Percentiles rank a stretch among this genome's conserved stretches.
phyloP scores from a whole-genome alignment of 2,113 vertebrate species.

The Microtus richardsoni region DNA sequence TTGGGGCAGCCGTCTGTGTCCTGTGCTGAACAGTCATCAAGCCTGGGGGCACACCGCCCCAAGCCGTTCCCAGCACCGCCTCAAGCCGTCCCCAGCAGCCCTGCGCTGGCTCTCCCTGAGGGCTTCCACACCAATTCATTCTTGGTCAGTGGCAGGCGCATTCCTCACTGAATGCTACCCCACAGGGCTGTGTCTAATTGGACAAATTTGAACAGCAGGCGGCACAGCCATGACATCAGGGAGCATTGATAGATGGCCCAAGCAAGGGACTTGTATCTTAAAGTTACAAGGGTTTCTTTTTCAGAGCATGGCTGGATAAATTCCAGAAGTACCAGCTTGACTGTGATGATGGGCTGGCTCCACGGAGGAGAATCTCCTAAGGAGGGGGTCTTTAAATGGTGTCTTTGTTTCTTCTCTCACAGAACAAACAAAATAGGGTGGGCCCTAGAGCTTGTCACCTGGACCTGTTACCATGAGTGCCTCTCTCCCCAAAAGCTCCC shows the following conservation, averaged over 20 bases:
- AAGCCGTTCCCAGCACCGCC: constrained; percentile 64
- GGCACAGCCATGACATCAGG: constrained; percentile 87
- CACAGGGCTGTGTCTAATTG: constrained; percentile 96
- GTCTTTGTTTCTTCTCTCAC: constrained; percentile 39
- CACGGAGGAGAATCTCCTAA: neutral
- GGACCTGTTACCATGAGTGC: neutral
- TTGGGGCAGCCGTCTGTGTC: constrained; percentile 81
- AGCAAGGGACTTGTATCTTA: constrained; percentile 77
- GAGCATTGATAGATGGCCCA: constrained; percentile 91
- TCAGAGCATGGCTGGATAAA: constrained; percentile 46
- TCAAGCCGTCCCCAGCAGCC: constrained; percentile 69
- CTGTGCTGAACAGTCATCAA: neutral
- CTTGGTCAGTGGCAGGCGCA: constrained; percentile 90
- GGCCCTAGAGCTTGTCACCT: neutral
- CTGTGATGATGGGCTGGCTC: neutral
- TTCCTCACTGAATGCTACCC: constrained; percentile 95
- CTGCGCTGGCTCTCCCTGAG: neutral
- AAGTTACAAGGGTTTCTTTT: constrained; percentile 78
- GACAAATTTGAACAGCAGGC: constrained; percentile 99
- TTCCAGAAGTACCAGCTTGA: constrained; percentile 21
- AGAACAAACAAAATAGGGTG: constrained; percentile 53
- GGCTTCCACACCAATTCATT: constrained; percentile 89
- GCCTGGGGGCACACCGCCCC: constrained; percentile 83
- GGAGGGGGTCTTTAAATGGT: constrained; percentile 45
- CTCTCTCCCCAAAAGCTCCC: neutral